These are phyloP conservation scores for Mimumesa dahlbomi DNA, from an alignment of 2,888 invertebrate genomes.

Conservation along the genomic window DNA sequence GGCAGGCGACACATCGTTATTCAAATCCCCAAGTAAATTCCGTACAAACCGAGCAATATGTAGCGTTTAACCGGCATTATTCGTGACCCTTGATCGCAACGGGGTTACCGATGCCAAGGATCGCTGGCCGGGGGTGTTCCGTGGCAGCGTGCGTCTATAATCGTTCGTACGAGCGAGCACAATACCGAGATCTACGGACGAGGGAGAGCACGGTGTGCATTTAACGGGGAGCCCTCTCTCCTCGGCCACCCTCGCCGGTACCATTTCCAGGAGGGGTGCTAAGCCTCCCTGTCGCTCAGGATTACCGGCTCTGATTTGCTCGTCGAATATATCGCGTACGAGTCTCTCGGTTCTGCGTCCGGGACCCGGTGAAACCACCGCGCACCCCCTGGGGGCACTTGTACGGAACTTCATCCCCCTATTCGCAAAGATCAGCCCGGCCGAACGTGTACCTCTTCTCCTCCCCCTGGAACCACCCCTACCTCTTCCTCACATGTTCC, in stretches of 20 bases:
- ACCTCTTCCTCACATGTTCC: neutral
- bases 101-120: conserved; percentile 56
- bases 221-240: conserved; percentile 43
- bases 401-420: conserved; percentile 10
- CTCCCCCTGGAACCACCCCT: neutral
- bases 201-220: conserved; percentile 38
- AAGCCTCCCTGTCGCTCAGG: conserved; percentile 68
- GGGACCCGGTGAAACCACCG: conserved; percentile 42
- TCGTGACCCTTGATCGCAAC: conserved; percentile 65
- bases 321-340: conserved; percentile 53
- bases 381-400: conserved; percentile 43
- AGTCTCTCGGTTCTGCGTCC: conserved; percentile 47
- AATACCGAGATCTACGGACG: conserved; percentile 43
- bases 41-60: conserved; percentile 78
- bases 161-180: conserved; percentile 45
- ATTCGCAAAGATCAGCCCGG: conserved; percentile 28
- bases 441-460: neutral
- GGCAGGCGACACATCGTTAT: conserved; percentile 68
- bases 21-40: conserved; percentile 76
- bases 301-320: conserved; percentile 64
- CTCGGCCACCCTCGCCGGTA: conserved; percentile 53
- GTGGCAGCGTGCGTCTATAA: conserved; percentile 32
- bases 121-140: conserved; percentile 17
- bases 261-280: conserved; percentile 63
- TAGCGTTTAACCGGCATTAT: conserved; percentile 79